Evolutionary conservation across 2,113 vertebrate genomes (phyloP).

Genomic region (Martes martes): DNA sequence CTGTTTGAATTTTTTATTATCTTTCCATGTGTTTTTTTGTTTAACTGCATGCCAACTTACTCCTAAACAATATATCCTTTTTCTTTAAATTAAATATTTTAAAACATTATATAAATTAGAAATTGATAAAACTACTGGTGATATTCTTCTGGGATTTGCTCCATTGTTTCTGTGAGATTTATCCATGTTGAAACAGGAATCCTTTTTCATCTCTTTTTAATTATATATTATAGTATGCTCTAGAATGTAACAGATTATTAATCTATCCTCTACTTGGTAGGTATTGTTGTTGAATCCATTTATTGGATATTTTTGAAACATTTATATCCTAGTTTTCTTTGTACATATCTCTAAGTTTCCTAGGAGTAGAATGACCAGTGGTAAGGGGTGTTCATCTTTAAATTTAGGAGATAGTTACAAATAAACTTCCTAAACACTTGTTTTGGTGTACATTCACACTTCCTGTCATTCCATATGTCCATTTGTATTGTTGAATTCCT

Average conservation of each 20-base stretch:
- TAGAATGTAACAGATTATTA: background rate
- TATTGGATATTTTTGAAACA: background rate
- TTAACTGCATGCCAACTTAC: background rate
- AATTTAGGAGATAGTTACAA: background rate
- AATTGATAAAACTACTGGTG: background rate
- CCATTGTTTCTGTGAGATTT: background rate
- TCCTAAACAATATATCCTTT: background rate
- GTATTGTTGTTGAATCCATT: background rate
- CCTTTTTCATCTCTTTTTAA: background rate
- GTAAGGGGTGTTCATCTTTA: background rate
- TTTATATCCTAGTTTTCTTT: background rate
- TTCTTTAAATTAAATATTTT: background rate
- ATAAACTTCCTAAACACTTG: background rate
- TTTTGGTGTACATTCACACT: background rate
- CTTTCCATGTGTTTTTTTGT: background rate
- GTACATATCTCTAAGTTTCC: background rate
- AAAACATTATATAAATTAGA: background rate
- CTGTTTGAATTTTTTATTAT: background rate
- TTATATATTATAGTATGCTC: background rate
- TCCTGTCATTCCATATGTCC: background rate
- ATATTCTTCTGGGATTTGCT: background rate
- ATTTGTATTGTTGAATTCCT: background rate
- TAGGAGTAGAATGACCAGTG: background rate
- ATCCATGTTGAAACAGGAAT: background rate
- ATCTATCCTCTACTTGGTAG: background rate